phyloP scores from a whole-genome alignment of 64 coral and sea anemone species.

The Actinia equina region DNA sequence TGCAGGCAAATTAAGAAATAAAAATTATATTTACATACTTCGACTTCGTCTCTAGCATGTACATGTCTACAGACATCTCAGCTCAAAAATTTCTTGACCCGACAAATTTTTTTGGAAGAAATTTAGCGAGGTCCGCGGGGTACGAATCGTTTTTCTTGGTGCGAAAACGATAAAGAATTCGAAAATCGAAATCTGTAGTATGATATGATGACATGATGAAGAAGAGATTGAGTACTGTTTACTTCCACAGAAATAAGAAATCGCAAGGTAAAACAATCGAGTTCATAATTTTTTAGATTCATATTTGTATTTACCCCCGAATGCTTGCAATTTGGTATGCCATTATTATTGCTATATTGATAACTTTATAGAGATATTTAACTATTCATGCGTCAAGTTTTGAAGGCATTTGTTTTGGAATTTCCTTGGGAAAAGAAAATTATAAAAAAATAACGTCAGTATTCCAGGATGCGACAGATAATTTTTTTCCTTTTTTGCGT shows the following conservation, averaged over 20 bases:
- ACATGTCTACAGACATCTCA: not conserved
- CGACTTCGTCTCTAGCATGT: not conserved
- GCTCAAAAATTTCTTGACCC: not conserved
- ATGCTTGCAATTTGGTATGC: not conserved
- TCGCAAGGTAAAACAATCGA: not conserved
- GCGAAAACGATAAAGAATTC: not conserved
- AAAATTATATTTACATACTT: not conserved
- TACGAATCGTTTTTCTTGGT: not conserved
- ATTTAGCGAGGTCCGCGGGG: not conserved
- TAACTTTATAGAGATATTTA: not conserved
- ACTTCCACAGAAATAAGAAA: constrained; percentile 1
- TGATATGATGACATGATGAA: not conserved
- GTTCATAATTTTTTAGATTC: not conserved
- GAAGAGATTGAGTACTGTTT: not conserved
- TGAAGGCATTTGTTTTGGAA: not conserved
- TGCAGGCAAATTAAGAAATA: not conserved
- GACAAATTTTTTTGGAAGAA: not conserved
- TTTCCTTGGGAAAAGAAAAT: not conserved
- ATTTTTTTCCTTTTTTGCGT: no score
- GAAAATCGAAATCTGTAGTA: not conserved
- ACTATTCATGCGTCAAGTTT: not conserved
- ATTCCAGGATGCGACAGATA: no score
- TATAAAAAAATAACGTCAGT: not conserved
- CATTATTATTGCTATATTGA: no score
- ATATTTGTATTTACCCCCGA: not conserved